A percentile compares a stretch with the other conserved stretches of the same genome.
Conservation (phyloP, 2,113 vertebrate genomes). For the Rhipidura dahli region DNA sequence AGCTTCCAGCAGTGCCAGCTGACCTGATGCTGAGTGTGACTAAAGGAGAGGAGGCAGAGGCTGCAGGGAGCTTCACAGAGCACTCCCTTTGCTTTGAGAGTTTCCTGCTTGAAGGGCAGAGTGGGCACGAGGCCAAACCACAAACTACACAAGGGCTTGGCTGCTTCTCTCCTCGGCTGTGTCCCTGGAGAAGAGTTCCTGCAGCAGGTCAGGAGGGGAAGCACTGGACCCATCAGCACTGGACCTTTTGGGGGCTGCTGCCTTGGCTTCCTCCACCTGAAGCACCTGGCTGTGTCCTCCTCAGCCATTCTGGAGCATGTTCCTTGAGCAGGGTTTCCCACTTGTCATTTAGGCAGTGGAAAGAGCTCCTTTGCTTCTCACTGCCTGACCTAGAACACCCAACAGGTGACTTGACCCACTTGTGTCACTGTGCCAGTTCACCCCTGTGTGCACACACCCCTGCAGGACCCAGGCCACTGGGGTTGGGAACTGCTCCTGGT, state of each 20-base stretch:
- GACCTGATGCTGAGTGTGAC: background rate
- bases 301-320: background rate
- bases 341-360: background rate
- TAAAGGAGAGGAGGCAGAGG: background rate
- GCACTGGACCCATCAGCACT: background rate
- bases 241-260: background rate
- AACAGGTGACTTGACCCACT: background rate
- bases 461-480: background rate
- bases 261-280: background rate
- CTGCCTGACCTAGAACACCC: background rate
- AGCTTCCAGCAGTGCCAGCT: slow-evolving; percentile 1
- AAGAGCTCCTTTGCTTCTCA: background rate
- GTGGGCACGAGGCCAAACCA: slow-evolving; percentile 8
- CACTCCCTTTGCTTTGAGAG: slow-evolving; percentile 9
- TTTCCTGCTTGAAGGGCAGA: slow-evolving; percentile 24
- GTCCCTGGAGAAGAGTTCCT: background rate
- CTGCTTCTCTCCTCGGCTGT: background rate
- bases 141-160: background rate
- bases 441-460: background rate
- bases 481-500: background rate
- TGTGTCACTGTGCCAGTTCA: background rate
- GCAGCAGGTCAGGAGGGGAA: background rate
- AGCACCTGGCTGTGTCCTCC: background rate
- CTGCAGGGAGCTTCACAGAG: background rate
- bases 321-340: background rate